Evolutionary conservation across 2,888 invertebrate genomes (phyloP), one percentile per base, ranked within the genome.

Genomic region (Orgyia antiqua): DNA sequence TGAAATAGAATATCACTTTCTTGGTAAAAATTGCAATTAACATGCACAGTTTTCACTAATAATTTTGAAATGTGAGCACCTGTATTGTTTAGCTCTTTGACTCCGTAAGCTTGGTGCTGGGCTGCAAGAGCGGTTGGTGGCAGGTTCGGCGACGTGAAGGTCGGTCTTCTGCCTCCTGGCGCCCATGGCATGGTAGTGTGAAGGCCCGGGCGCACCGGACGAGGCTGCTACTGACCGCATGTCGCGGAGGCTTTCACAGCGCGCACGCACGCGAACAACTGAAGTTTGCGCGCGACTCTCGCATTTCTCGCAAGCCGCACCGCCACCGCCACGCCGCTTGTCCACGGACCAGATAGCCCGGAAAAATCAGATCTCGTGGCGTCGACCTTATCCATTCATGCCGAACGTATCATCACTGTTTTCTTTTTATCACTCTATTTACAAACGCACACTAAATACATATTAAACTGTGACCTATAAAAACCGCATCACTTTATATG

Each of bases 161-260:
- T 87, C 87, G 9, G 87, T 87, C 66, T 87, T 82, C 78, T 91
- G 69, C 76, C 93, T 42, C 51, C 89, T 46, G 74, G 91, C 68
- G 80, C 92, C 60, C 52, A 82, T 59, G 24, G 54, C 33, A 24
- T 33, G 50, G 36, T 51, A 53, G 40, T 51, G 52, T 31, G 41
- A 51, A 13, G 53, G 42, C 24, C 49, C 38, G 24, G 42, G 53
- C 40, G 63, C 39, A 9, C 9, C 9, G 36, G 63, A 47, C 51
- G 64, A 52, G 58, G 68, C 55, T 55, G 70, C 52, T 36, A 64
- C 68, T 39, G 79, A 62, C 57, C 82, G 83, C 83, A 82, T 83
- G 60, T 47, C 67, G 68, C 72, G 68, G 73, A 76, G 74, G 78
- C 72, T 80, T 70, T 76, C 78, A 71, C 83, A 67, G 79, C 78